Base-by-base conservation (phyloP, 2,113 vertebrate genomes). In the Neotoma lepida region DNA sequence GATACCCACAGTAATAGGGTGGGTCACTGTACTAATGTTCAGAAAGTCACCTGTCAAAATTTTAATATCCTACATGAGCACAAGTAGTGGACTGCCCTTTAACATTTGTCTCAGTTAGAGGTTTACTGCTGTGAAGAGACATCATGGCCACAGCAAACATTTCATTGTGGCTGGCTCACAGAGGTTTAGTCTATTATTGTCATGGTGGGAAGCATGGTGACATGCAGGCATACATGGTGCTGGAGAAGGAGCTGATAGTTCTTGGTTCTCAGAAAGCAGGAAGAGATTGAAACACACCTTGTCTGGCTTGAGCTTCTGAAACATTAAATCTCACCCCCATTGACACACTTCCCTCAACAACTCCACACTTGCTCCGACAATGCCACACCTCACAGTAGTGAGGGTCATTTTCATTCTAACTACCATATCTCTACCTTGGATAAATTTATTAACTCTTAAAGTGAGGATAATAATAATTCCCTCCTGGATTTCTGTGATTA, bases 1-100 rank as follows among this genome's bases (percentile, higher is more conserved):
- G 2, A 18, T 26, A 41, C 1, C 3, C 20, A 17, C 0, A 81
- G 3, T 13, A 4, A 26, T 18, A 39, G 35, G 3, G 15, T 49
- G 46, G 3, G 26, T 3, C 24, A 41, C 68, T 54, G 3, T 22
- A 10, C 33, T 41, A 63, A 73, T 24, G 73, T 2, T 63, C 71
- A 44, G 20, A 74, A 14, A 54, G 33, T 0, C 0, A 8, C 2
- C 3, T 81, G 6, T 68, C 35, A 61, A 86, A 24, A 82, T 56
- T 71, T n/a, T 61, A 46, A 39, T 24, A 84, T 71, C 28, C 66
- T 58, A 77, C 8, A 13, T 15, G 9, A 64, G 0, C 2, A 28
- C n/a, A 17, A 93, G 58, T 17, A 39, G 44, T 1, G 35, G 4
- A 4, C 20, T 26, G 3, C 41, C 26, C n/a, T 63, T 63, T 84